These are phyloP conservation scores for Apostichopus leukothele DNA, from an alignment of 53 echinoderm and acorn worm genomes.

Conservation along the genomic window DNA sequence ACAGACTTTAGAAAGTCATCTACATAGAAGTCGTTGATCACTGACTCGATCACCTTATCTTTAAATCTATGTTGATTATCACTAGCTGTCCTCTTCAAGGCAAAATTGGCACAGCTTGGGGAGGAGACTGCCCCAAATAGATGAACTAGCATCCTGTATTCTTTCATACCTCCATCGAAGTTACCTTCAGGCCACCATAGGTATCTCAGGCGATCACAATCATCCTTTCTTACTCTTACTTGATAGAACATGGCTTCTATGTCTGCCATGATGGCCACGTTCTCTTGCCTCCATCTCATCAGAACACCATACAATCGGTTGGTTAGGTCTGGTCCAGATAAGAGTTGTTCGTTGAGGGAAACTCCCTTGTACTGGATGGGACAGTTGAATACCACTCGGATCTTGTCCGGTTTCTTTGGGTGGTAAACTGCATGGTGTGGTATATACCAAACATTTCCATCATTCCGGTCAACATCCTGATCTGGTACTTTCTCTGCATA, in stretches of 20 bases:
- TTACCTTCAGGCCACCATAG: slow-evolving; percentile 63
- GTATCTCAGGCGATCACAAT: slow-evolving; percentile 57
- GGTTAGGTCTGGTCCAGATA: slow-evolving; percentile 64
- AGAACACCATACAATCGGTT: slow-evolving; percentile 54
- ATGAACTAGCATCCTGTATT: slow-evolving; percentile 12
- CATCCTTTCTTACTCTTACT: slow-evolving; percentile 52
- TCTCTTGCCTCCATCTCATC: slow-evolving; percentile 61
- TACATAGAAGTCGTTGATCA: background rate
- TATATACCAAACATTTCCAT: slow-evolving; percentile 50
- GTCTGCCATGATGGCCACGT: slow-evolving; percentile 71
- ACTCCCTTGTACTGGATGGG: slow-evolving; percentile 54
- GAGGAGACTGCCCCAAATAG: background rate
- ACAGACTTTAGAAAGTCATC: slow-evolving; percentile 14
- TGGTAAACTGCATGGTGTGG: slow-evolving; percentile 68
- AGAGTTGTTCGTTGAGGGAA: no score
- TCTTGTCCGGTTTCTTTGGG: slow-evolving; percentile 54
- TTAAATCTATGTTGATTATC: background rate
- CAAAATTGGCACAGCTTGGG: slow-evolving; percentile 2
- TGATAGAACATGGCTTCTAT: slow-evolving; percentile 73
- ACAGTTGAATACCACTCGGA: no score
- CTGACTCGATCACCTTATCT: background rate
- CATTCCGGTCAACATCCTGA: background rate
- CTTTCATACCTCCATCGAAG: background rate
- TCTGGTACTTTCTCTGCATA: no score
- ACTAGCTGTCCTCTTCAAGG: background rate